These are phyloP conservation scores for Pristionchus maxplancki DNA, from an alignment of 2,888 invertebrate genomes.

Conservation along the genomic window DNA sequence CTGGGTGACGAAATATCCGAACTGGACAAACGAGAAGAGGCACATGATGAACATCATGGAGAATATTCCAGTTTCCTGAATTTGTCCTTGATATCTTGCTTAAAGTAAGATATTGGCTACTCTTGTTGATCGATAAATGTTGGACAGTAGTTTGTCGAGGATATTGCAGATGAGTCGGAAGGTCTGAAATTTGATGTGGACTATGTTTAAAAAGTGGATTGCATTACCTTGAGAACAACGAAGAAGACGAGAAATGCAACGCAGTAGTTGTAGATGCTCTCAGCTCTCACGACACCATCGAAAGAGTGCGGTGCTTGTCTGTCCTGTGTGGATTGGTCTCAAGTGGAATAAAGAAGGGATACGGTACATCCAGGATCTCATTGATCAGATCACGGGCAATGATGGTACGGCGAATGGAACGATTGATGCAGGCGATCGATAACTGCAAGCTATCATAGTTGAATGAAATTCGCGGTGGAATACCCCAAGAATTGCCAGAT, in stretches of 20 bases:
- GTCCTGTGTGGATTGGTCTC: constrained; percentile 81
- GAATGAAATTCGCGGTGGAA: no score
- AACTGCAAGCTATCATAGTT: constrained; percentile 75
- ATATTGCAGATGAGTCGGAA: constrained; percentile 87
- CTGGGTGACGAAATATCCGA: constrained; percentile 86
- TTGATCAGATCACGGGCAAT: constrained; percentile 78
- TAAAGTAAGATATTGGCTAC: constrained; percentile 35
- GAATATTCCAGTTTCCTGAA: constrained; percentile 84
- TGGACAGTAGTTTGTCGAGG: no score
- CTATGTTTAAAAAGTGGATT: not conserved
- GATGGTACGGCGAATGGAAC: constrained; percentile 80
- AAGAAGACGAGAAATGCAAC: constrained; percentile 84
- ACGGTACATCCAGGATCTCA: constrained; percentile 77
- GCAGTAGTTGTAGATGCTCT: constrained; percentile 82
- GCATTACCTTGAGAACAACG: constrained; percentile 84
- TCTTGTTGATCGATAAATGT: constrained; percentile 85
- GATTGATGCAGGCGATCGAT: constrained; percentile 80
- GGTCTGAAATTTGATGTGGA: constrained; percentile 78
- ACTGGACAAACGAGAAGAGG: constrained; percentile 86
- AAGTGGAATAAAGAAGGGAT: not conserved
- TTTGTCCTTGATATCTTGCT: not conserved
- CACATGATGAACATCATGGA: constrained; percentile 87
- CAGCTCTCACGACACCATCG: constrained; percentile 82
- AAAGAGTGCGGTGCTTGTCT: constrained; percentile 79
- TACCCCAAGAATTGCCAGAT: no score